Evolutionary conservation across 2,113 vertebrate species (phyloP), one percentile per base, ranked within the genome.

Genomic region (Tupaia chinensis): DNA sequence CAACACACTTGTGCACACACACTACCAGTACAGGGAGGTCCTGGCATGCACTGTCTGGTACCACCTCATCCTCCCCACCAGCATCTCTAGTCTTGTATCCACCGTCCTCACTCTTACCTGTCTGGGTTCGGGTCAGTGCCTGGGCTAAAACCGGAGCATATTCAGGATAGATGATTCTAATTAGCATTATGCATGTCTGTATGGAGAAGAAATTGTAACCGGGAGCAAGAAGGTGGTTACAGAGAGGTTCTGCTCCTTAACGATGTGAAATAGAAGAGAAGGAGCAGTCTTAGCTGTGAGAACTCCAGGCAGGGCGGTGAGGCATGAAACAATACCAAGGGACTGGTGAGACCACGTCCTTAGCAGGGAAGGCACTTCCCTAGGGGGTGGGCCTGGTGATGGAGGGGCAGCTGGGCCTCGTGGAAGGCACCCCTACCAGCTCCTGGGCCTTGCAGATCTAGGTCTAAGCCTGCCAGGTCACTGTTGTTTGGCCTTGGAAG

Each of bases 51-150:
- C 9, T 6, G 60, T 15, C 25, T 11, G 0, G 0, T 10, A 7
- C 20, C 2, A 1, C 3, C 16, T 25, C 1, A 3, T 25, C 23
- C 29, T 3, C 23, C 11, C 56, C 6, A 8, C 53, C 0, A 0
- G 4, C 2, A 1, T 4, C 63, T 29, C 23, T 9, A 1, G 14
- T 2, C 61, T 23, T 7, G 1, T 2, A 20, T n/a, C 1, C 32
- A 44, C 44, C 7, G 15, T 0, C 16, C 23, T 3, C 9, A 1
- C 1, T 23, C 29, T 2, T 9, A 5, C 63, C 76, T 11, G 70
- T 34, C 29, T 27, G 6, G 56, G 56, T 87, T 74, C 25, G 0
- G 0, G 65, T n/a, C 2, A 0, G 19, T 65, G 54, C 14, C 6
- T 0, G 10, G 68, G 69, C 16, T 34, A 22, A 7, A 69, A 7